phyloP scores from a whole-genome alignment of 1,140 invertebrate species.

The Papilio aristodemus region DNA sequence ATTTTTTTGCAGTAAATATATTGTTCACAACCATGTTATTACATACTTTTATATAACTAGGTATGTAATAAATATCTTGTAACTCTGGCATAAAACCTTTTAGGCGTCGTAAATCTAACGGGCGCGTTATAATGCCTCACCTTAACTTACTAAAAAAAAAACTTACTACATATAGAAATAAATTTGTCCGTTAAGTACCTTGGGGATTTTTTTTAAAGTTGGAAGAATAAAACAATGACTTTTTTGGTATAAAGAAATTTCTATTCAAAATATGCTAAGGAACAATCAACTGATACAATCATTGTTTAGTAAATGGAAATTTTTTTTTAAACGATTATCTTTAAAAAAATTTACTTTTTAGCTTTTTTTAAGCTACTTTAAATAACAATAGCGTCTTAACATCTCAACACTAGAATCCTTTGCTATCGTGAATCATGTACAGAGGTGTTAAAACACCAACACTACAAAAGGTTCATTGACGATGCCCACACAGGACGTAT shows the following conservation, averaged over 20 bases:
- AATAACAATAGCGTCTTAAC: slow-evolving; percentile 23
- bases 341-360: neutral
- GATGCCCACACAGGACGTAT: slow-evolving; percentile 45
- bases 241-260: neutral
- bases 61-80: no score
- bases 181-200: neutral
- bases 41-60: no score
- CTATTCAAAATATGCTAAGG: no score
- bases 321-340: no score
- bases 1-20: neutral
- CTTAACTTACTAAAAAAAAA: neutral
- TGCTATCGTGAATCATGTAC: neutral
- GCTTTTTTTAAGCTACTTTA: neutral
- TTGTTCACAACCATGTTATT: neutral
- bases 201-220: neutral
- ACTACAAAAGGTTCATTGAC: slow-evolving; percentile 41
- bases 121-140: neutral
- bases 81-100: no score
- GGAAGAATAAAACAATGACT: neutral
- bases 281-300: no score
- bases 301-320: no score
- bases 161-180: no score
- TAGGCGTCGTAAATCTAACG: no score
- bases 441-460: slow-evolving; percentile 4
- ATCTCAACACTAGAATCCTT: slow-evolving; percentile 21